Conservation (phyloP, 2,888 invertebrate genomes). For the Mesorhabditis belari region DNA sequence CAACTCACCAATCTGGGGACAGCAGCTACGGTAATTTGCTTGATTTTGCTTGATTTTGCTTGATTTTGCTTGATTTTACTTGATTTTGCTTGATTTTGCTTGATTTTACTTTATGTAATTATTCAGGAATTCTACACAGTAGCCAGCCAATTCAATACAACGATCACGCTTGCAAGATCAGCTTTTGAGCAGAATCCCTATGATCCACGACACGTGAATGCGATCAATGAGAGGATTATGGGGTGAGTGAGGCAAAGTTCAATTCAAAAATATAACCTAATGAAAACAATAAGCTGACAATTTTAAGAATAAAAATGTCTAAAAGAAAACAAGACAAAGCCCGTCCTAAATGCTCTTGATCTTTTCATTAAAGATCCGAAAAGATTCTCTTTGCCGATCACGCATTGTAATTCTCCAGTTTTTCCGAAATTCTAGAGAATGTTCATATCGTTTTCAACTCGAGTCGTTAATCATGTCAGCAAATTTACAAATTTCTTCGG, state of each 20-base stretch:
- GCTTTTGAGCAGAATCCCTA: constrained; percentile 30
- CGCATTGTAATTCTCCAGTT: too few relatives aligned
- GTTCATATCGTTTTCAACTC: too few relatives aligned
- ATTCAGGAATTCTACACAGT: constrained; percentile 14
- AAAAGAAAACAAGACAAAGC: not conserved
- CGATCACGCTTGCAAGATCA: constrained; percentile 13
- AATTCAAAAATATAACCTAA: not conserved
- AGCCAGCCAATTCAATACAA: constrained; percentile 20
- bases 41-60: not conserved
- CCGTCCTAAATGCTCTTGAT: not conserved
- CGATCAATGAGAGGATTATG: constrained; percentile 32
- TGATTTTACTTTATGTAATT: too few relatives aligned
- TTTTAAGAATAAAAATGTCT: not conserved
- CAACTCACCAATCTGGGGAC: not conserved
- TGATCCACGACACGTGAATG: constrained; percentile 24
- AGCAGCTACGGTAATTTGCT: not conserved
- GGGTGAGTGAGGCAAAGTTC: constrained; percentile 10
- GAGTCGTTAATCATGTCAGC: too few relatives aligned
- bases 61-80: not conserved
- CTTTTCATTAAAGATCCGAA: too few relatives aligned
- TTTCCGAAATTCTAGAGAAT: too few relatives aligned
- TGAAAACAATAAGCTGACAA: not conserved
- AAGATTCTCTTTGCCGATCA: too few relatives aligned
- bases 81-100: not conserved
- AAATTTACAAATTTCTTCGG: too few relatives aligned